Evolutionary conservation across 2,888 invertebrate species (phyloP).

Genomic region (Parapristionchus giblindavisi): DNA sequence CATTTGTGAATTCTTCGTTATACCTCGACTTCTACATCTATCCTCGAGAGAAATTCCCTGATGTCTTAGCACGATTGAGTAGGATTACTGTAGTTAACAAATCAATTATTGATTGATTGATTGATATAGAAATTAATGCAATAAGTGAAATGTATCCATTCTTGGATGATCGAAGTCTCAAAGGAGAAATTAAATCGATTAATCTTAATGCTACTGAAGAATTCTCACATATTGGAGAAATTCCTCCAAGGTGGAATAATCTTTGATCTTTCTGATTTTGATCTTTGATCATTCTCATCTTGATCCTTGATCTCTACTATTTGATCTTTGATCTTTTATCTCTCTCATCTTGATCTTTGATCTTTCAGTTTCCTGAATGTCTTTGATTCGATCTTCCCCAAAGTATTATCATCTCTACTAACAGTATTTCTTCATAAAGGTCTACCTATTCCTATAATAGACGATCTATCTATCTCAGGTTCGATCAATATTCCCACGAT

Average conservation of each 20-base stretch:
- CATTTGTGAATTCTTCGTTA: constrained; percentile 1
- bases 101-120: background rate
- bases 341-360: background rate
- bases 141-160: constrained; percentile 28
- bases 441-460: constrained; percentile 37
- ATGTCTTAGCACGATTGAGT: constrained; percentile 19
- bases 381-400: constrained; percentile 26
- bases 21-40: constrained; percentile 35
- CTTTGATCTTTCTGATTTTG: background rate
- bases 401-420: constrained; percentile 18
- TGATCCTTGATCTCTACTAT: too few species aligned
- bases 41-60: constrained; percentile 24
- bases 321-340: too few species aligned
- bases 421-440: constrained; percentile 27
- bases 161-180: constrained; percentile 26
- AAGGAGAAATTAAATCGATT: constrained; percentile 8
- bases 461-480: constrained; percentile 38
- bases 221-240: constrained; percentile 27
- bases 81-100: background rate
- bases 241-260: constrained; percentile 1
- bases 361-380: constrained; percentile 21
- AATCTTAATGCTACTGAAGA: constrained; percentile 24
- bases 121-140: background rate
- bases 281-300: background rate
- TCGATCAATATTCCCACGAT: constrained; percentile 15